Evolutionary conservation across 2,797 vertebrate species (phyloP).

Genomic region (Eutrigla gurnardus): DNA sequence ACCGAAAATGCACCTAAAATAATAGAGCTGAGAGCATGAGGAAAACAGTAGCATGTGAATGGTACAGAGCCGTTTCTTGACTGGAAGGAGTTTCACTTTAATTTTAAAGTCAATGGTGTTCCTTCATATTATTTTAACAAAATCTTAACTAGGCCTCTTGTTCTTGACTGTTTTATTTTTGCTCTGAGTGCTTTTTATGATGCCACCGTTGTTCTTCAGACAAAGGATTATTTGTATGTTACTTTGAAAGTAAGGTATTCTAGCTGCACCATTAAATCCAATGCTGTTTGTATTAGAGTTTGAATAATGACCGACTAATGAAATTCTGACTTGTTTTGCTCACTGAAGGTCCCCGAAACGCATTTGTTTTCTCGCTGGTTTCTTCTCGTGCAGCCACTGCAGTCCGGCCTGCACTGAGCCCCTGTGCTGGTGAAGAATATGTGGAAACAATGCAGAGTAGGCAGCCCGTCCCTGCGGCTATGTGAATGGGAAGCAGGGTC

Average conservation of each 20-base stretch:
- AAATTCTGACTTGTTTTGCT: slow-evolving; percentile 2
- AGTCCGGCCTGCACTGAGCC: slow-evolving; percentile 10
- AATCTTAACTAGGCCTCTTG: not conserved
- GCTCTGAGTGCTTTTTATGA: not conserved
- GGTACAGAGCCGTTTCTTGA: no score
- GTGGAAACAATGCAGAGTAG: slow-evolving; percentile 72
- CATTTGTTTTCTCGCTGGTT: not conserved
- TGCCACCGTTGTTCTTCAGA: not conserved
- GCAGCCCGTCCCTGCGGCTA: slow-evolving; percentile 50
- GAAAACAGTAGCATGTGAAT: no score
- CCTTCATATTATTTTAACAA: not conserved
- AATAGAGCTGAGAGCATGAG: not conserved
- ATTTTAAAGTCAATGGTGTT: slow-evolving; percentile 1
- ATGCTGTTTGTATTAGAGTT: not conserved
- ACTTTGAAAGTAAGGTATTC: not conserved
- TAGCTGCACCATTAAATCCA: not conserved
- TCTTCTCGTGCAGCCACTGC: not conserved
- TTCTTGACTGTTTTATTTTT: not conserved
- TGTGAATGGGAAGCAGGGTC: slow-evolving; percentile 51
- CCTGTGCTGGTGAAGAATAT: slow-evolving; percentile 39
- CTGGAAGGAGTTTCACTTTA: not conserved
- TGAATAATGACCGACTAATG: not conserved
- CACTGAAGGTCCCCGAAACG: not conserved
- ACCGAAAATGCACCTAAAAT: not conserved
- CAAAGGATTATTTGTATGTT: not conserved